phyloP scores from a whole-genome alignment of 2,113 vertebrate genomes.

The Channa argus region DNA sequence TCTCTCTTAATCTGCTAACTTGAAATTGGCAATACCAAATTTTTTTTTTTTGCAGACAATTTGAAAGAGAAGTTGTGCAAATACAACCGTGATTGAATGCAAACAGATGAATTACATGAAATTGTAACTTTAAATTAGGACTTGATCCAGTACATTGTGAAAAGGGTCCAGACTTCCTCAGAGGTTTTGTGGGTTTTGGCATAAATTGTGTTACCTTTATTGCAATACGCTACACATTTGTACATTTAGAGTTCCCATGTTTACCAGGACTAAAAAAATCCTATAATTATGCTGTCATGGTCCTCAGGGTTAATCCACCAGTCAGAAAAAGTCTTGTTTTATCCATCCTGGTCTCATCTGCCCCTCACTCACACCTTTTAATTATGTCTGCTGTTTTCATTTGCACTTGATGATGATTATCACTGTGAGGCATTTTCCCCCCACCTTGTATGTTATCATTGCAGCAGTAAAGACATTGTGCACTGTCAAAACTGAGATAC shows the following conservation, averaged over 20 bases:
- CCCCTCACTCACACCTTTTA: conserved; percentile 41
- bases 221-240: too few species aligned
- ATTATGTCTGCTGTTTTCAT: conserved; percentile 48
- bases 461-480: conserved; percentile 32
- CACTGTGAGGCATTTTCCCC: conserved; percentile 28
- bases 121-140: neutral
- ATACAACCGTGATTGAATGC: neutral
- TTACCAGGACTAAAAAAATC: neutral
- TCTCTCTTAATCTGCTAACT: conserved; percentile 16
- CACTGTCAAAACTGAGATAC: conserved; percentile 55
- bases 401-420: conserved; percentile 52
- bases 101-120: neutral
- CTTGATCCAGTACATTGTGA: neutral
- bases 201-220: too few species aligned
- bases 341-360: conserved; percentile 1
- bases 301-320: conserved; percentile 20
- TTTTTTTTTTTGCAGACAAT: neutral
- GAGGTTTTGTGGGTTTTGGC: too few species aligned
- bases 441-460: conserved; percentile 21
- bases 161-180: too few species aligned
- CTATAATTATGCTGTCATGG: conserved; percentile 5
- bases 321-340: conserved; percentile 12
- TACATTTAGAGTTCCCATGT: conserved; percentile 9
- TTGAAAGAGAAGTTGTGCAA: neutral
- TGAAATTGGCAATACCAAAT: conserved; percentile 1